These are phyloP conservation scores for Aspiorhynchus laticeps DNA, from an alignment of 2,113 vertebrate species.

Conservation along the genomic window DNA sequence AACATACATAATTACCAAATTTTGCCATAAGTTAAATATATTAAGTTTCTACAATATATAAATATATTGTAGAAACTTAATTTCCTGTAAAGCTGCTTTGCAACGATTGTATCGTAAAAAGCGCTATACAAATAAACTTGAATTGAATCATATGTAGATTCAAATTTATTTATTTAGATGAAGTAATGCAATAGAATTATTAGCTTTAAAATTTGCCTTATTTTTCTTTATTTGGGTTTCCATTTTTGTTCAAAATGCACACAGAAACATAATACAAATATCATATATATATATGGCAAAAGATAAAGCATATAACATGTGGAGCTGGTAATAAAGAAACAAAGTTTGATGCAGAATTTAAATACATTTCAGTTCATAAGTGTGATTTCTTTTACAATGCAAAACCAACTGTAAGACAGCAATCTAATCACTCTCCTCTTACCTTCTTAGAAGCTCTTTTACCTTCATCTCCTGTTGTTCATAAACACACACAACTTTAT, in stretches of 20 bases:
- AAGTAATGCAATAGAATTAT: background rate
- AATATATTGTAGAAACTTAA: no score
- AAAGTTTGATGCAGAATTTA: background rate
- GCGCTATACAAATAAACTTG: no score
- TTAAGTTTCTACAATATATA: no score
- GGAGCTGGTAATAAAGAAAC: no score
- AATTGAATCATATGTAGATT: background rate
- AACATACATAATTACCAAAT: no score
- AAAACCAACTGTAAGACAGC: background rate
- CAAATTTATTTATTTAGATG: no score
- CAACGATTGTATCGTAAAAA: no score
- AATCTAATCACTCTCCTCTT: background rate
- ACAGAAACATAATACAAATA: background rate
- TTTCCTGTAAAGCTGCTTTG: no score
- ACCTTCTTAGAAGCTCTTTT: background rate
- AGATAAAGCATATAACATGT: no score
- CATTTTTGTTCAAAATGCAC: background rate
- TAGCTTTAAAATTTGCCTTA: background rate
- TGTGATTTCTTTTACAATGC: background rate
- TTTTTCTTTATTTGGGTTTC: background rate
- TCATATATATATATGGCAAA: no score
- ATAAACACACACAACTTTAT: background rate
- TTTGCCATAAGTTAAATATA: no score
- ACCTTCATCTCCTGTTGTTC: background rate
- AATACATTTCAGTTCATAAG: no score